Percentiles rank a stretch among this genome's conserved stretches.
Evolutionary conservation across 2,797 vertebrate genomes (phyloP).

Genomic region (Ctenopoma multispine): DNA sequence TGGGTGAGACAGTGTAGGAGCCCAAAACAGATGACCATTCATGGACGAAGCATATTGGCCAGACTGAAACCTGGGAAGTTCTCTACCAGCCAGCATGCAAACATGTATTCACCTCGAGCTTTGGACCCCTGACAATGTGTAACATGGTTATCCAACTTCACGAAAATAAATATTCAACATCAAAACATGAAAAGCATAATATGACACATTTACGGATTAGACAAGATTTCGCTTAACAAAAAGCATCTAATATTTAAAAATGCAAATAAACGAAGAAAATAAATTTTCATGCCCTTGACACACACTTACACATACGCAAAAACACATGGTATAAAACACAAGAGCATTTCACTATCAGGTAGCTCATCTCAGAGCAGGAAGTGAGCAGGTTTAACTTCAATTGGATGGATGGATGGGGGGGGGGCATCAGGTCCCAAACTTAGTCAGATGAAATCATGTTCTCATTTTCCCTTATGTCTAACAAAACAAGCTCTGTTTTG

Average conservation of each 20-base stretch:
- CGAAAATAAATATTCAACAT: too few species aligned
- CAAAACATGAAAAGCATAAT: too few species aligned
- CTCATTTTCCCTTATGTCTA: constrained; percentile 30
- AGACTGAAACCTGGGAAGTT: too few species aligned
- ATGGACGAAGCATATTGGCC: too few species aligned
- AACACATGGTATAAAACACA: constrained; percentile 16
- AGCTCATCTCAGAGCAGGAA: constrained; percentile 54
- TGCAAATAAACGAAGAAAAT: constrained; percentile 4
- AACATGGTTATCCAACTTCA: too few species aligned
- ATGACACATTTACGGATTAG: not conserved
- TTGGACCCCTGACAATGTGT: too few species aligned
- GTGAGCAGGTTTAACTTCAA: constrained; percentile 52
- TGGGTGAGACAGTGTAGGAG: too few species aligned
- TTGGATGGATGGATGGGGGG: constrained; percentile 1
- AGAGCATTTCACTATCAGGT: constrained; percentile 42
- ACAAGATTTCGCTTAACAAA: not conserved
- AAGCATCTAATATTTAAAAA: constrained; percentile 3
- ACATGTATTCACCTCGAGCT: too few species aligned
- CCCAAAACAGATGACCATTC: too few species aligned
- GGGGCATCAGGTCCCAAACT: constrained; percentile 33
- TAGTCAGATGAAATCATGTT: constrained; percentile 28
- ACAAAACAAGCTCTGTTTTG: constrained; percentile 48
- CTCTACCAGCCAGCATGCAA: too few species aligned
- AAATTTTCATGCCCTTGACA: not conserved
- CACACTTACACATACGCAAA: not conserved